These are phyloP conservation scores for Ctenopoma multispine DNA, from an alignment of 2,797 vertebrate genomes.

Conservation along the genomic window DNA sequence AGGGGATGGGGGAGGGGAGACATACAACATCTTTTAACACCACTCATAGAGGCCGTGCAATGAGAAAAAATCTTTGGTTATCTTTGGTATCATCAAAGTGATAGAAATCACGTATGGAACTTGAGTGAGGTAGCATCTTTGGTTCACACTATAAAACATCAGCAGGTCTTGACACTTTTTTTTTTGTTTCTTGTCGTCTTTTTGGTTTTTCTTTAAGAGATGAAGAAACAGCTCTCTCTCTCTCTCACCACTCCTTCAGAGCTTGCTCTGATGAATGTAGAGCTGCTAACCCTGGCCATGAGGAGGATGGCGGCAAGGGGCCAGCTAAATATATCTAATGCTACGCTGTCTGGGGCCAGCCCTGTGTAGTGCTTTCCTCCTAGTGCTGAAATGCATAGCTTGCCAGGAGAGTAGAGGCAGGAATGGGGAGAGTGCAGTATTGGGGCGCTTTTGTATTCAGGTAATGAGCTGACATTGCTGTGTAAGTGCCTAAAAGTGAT, in stretches of 20 bases:
- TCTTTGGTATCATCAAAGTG: conserved; percentile 99
- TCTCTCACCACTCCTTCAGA: conserved; percentile 83
- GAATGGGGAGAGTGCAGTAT: conserved; percentile 5
- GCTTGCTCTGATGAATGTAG: conserved; percentile 85
- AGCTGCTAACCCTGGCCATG: conserved; percentile 76
- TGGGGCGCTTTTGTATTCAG: conserved; percentile 67
- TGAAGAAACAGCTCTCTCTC: conserved; percentile 89
- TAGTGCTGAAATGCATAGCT: conserved; percentile 95
- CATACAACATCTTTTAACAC: conserved; percentile 89
- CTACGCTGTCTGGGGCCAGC: conserved; percentile 70
- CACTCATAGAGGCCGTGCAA: conserved; percentile 93
- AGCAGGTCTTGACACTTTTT: conserved; percentile 91
- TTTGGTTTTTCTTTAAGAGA: conserved; percentile 76
- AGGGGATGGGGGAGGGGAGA: conserved; percentile 49
- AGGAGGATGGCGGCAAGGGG: conserved; percentile 87
- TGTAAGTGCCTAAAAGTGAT: conserved; percentile 71
- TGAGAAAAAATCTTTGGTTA: conserved; percentile 96
- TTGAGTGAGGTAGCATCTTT: conserved; percentile 99
- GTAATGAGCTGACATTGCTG: conserved; percentile 73
- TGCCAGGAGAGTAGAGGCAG: conserved; percentile 50
- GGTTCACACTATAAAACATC: conserved; percentile 99
- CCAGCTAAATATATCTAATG: conserved; percentile 75
- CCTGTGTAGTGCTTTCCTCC: conserved; percentile 95
- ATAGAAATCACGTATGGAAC: conserved; percentile 99
- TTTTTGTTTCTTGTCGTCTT: conserved; percentile 69